phyloP scores from a whole-genome alignment of 2,113 vertebrate species.

The Ptilorrhoa leucosticta region DNA sequence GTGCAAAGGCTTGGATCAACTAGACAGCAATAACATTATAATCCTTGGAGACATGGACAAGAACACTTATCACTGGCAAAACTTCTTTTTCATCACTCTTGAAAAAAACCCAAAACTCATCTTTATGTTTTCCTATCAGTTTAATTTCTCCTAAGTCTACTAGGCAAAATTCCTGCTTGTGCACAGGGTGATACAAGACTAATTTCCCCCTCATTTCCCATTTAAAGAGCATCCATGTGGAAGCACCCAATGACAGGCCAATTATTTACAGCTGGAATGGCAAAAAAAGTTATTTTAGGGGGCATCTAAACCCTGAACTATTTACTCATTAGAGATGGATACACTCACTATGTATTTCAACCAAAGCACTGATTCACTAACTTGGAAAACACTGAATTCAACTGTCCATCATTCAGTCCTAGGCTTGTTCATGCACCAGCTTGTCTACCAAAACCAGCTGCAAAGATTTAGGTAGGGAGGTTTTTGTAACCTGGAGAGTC shows the following conservation, averaged over 20 bases:
- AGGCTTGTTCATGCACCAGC: not conserved
- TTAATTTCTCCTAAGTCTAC: not conserved
- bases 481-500: not conserved
- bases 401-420: not conserved
- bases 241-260: not conserved
- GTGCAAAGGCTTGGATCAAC: conserved; percentile 22
- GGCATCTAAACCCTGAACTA: not conserved
- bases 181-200: not conserved
- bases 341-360: not conserved
- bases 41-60: not conserved
- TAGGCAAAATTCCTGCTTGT: not conserved
- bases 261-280: not conserved
- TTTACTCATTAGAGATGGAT: not conserved
- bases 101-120: not conserved
- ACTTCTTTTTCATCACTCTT: not conserved
- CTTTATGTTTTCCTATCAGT: not conserved
- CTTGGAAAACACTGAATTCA: not conserved
- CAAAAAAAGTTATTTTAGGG: not conserved
- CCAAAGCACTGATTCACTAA: not conserved
- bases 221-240: not conserved
- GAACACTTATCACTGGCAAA: not conserved
- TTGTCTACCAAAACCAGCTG: not conserved
- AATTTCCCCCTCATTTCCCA: not conserved
- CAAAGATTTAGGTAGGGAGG: not conserved
- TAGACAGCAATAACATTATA: conserved; percentile 22